Conservation (phyloP, 2,888 invertebrate genomes). For the Drosophila histrio region DNA sequence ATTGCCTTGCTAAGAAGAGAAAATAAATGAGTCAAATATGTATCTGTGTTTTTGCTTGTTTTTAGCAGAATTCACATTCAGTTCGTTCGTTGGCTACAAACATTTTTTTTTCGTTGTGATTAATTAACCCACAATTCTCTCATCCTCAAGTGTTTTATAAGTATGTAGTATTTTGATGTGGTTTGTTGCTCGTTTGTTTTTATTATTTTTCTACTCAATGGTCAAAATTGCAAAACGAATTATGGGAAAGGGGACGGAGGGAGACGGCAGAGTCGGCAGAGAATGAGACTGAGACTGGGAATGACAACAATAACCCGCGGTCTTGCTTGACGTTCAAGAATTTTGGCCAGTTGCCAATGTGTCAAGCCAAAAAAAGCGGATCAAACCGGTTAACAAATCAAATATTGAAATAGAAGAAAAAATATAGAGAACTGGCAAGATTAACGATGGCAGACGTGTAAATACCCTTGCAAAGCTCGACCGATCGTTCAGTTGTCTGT, state of each 20-base stretch:
- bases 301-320: slow-evolving; percentile 69
- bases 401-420: slow-evolving; percentile 25
- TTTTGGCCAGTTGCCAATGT: slow-evolving; percentile 60
- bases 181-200: slow-evolving; percentile 5
- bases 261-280: background rate
- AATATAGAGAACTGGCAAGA: background rate
- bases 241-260: background rate
- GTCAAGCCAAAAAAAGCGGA: slow-evolving; percentile 34
- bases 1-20: background rate
- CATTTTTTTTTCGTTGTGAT: slow-evolving; percentile 17
- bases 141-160: slow-evolving; percentile 23
- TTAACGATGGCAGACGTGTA: background rate
- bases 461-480: background rate
- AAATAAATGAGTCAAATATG: background rate
- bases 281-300: slow-evolving; percentile 31
- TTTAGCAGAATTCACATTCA: slow-evolving; percentile 3
- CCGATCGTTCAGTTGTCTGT: background rate
- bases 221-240: slow-evolving; percentile 5
- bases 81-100: background rate
- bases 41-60: background rate
- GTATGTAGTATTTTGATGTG: background rate
- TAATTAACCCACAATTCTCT: slow-evolving; percentile 25
- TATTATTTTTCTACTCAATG: slow-evolving; percentile 21
- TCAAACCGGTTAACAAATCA: slow-evolving; percentile 51
- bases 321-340: slow-evolving; percentile 40